Evolutionary conservation across 1,140 invertebrate genomes (phyloP), one percentile per base, ranked within the genome.

Genomic region (Conus betulinus): DNA sequence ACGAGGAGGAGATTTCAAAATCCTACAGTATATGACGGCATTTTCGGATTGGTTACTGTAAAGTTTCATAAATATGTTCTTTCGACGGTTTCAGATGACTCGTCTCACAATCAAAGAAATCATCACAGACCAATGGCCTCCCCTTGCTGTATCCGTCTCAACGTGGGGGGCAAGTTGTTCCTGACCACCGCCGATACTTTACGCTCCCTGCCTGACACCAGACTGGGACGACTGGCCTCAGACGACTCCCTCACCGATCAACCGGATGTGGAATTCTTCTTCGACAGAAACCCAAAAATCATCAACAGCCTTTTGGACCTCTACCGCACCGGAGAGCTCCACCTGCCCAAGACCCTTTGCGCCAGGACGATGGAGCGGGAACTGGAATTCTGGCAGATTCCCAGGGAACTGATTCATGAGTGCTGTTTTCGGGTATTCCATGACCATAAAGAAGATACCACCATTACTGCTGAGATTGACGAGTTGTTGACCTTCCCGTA

Each of bases 201-300:
- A 15, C 27, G 27, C 13, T 79, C 78, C 20, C 60, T 85, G 53
- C 84, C 84, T 10, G 17, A 85, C 25, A 67, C 84, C 53, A 85
- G 60, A 60, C 60, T 85, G 39, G 84, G 53, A 63, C 53, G 84
- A 52, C 27, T 85, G n/a, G 67, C 60, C 57, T 53, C 57, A 27
- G 39, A 85, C 39, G 20, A 71, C 27, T 51, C 53, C 20, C n/a
- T 57, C 17, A 52, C 39, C 60, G 67, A n/a, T 67, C 53, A 51
- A 13, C 27, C 63, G 20, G 60, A 67, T 52, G 67, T 67, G 25
- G 60, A 89, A 81, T 57, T 55, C 76, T 87, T 87, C 60, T 87
- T 87, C 87, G 87, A 87, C 76, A 87, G 78, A 87, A 89, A 87
- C 57, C 60, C 71, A 0, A 82, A 87, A 67, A 57, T 74, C 53